Evolutionary conservation across 1,140 invertebrate genomes (phyloP).

Genomic region (Papilio aristodemus): DNA sequence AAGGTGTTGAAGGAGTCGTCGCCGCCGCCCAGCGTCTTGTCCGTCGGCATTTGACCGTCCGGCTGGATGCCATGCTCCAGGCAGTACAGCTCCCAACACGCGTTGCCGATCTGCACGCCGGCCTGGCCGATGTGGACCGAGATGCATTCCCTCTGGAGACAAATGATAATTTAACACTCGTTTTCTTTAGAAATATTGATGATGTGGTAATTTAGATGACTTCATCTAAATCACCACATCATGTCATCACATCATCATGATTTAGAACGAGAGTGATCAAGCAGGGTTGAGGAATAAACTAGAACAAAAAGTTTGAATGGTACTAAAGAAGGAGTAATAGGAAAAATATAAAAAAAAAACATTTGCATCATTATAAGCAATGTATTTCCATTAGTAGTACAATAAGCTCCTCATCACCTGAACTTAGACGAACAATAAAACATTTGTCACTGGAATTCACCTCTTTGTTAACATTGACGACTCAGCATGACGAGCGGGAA

Average conservation of each 20-base stretch:
- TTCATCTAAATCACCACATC: too few species aligned
- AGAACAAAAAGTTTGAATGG: too few species aligned
- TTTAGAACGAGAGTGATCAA: too few species aligned
- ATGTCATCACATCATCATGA: too few species aligned
- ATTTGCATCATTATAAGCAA: background rate
- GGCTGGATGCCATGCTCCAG: conserved; percentile 95
- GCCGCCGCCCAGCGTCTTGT: conserved; percentile 84
- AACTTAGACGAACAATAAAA: background rate
- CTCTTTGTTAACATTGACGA: background rate
- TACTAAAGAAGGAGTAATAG: too few species aligned
- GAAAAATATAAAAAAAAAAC: background rate
- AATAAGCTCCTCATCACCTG: background rate
- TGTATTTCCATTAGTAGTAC: conserved; percentile 6
- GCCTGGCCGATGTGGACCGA: conserved; percentile 94
- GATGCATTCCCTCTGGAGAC: conserved; percentile 88
- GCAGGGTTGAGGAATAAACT: too few species aligned
- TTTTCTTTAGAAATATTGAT: too few species aligned
- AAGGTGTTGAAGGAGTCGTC: conserved; percentile 92
- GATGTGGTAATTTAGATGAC: too few species aligned
- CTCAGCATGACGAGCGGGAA: background rate
- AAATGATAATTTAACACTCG: background rate
- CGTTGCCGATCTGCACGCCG: conserved; percentile 94
- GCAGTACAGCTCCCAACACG: conserved; percentile 93
- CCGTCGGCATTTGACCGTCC: conserved; percentile 91
- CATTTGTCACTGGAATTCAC: background rate